Evolutionary conservation across 1,140 invertebrate species (phyloP).

Genomic region (Araneus ventricosus): DNA sequence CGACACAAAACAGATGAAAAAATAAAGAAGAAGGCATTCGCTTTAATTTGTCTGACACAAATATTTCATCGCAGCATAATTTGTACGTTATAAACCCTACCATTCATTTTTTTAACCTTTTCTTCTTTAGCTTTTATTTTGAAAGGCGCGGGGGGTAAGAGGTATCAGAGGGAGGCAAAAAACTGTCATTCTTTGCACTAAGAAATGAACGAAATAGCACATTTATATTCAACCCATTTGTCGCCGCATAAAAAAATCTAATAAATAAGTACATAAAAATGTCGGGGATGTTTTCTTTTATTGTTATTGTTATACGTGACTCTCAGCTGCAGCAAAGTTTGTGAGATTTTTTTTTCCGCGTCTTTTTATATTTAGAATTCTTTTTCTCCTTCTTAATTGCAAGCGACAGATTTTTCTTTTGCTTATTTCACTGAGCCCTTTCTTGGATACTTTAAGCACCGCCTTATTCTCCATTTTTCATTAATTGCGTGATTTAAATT

Average conservation of each 20-base stretch:
- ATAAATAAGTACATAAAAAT: slow-evolving; percentile 73
- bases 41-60: slow-evolving; percentile 74
- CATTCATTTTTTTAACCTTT: slow-evolving; percentile 46
- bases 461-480: slow-evolving; percentile 54
- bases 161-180: slow-evolving; percentile 16
- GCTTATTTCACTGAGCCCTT: neutral
- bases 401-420: slow-evolving; percentile 41
- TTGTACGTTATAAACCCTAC: slow-evolving; percentile 70
- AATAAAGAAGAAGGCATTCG: slow-evolving; percentile 43
- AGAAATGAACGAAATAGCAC: slow-evolving; percentile 44
- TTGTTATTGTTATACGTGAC: slow-evolving; percentile 67
- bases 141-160: slow-evolving; percentile 13
- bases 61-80: slow-evolving; percentile 72
- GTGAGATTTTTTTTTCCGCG: neutral
- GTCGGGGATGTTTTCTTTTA: slow-evolving; percentile 58
- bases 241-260: slow-evolving; percentile 41
- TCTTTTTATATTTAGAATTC: neutral
- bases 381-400: slow-evolving; percentile 49
- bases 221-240: slow-evolving; percentile 71
- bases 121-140: slow-evolving; percentile 51
- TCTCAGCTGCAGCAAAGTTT: slow-evolving; percentile 1
- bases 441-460: neutral
- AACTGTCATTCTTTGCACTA: slow-evolving; percentile 45
- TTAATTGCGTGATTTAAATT: slow-evolving; percentile 74
- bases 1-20: neutral